Conservation (phyloP, 2,113 vertebrate genomes). For the human (Homo sapiens) region GRCh38 chrX:97298001-97298500, state of each 20-base stretch:
- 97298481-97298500: neutral
- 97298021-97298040: neutral
- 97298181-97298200: neutral
- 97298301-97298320: neutral
- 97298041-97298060: neutral
- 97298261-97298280: neutral
- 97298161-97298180: conserved; percentile 8
- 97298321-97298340: neutral
- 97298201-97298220: neutral
- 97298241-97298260: neutral
- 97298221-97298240: neutral
- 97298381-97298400: neutral
- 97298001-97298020: neutral
- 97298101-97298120: neutral
- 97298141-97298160: neutral
- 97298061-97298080: neutral
- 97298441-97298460: conserved; percentile 23
- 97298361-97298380: conserved; percentile 10
- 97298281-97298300: neutral
- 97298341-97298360: conserved; percentile 1
- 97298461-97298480: neutral
- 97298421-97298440: conserved; percentile 41
- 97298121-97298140: neutral
- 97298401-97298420: conserved; percentile 17
- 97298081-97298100: neutral